Conservation (phyloP, 2,797 vertebrate genomes). For the Enteromius fasciolatus region DNA sequence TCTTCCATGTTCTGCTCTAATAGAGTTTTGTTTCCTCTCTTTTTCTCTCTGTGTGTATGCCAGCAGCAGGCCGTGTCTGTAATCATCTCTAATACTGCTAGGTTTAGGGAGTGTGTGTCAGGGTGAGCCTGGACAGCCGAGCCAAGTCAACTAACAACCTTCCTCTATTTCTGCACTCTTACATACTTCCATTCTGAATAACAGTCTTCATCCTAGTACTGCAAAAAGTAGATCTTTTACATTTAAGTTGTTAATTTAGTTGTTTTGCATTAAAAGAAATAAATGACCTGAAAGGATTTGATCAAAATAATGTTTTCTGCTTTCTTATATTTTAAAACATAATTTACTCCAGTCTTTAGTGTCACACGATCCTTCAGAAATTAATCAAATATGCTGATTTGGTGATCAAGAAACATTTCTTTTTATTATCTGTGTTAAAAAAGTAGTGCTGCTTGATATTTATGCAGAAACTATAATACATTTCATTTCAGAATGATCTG, state of each 20-base stretch:
- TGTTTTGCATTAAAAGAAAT: background rate
- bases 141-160: slow-evolving; percentile 20
- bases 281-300: background rate
- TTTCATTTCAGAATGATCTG: background rate
- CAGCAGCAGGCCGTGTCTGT: slow-evolving; percentile 65
- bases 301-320: background rate
- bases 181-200: background rate
- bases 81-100: slow-evolving; percentile 65
- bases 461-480: background rate
- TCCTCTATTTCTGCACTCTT: background rate
- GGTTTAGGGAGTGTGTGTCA: slow-evolving; percentile 56
- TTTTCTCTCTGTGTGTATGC: slow-evolving; percentile 54
- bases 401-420: background rate
- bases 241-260: background rate
- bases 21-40: slow-evolving; percentile 8
- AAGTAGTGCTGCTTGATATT: background rate
- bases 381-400: background rate
- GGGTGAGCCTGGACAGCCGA: slow-evolving; percentile 38
- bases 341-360: background rate
- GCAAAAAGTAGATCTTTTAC: background rate
- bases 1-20: slow-evolving; percentile 14
- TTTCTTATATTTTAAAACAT: background rate
- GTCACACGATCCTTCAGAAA: background rate
- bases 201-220: background rate
- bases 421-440: background rate